Percentiles rank a stretch among this genome's conserved stretches.
Evolutionary conservation across 2,113 vertebrate genomes (phyloP).

Genomic region (Lathamus discolor): DNA sequence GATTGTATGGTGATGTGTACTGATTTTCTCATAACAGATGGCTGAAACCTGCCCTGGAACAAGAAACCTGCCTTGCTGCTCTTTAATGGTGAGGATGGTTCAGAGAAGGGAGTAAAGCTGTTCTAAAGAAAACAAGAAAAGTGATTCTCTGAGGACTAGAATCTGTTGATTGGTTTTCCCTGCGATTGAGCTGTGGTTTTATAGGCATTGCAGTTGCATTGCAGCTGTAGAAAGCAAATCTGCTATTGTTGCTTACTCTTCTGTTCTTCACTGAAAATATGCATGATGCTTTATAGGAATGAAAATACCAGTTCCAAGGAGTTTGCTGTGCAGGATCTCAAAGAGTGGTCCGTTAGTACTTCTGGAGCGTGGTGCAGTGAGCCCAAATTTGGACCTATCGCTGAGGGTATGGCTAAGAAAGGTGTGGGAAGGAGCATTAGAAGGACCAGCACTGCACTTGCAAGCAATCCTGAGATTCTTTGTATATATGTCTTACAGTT

Average conservation of each 20-base stretch:
- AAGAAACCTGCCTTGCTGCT: background rate
- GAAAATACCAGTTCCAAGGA: background rate
- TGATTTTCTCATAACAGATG: slow-evolving; percentile 3
- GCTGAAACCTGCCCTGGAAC: background rate
- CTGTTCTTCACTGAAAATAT: background rate
- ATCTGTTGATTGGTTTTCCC: background rate
- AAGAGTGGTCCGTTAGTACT: background rate
- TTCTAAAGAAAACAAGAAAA: background rate
- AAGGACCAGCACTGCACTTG: background rate
- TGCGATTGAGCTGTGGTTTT: background rate
- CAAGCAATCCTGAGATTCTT: background rate
- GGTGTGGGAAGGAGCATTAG: background rate
- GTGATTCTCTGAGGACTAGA: background rate
- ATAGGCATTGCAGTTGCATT: background rate
- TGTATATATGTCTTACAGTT: background rate
- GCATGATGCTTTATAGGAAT: background rate
- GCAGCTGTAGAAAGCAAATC: slow-evolving; percentile 2
- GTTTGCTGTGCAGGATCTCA: background rate
- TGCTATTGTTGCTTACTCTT: background rate
- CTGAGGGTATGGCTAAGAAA: background rate
- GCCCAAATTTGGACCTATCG: background rate
- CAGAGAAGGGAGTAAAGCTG: background rate
- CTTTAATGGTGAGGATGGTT: background rate
- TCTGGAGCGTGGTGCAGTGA: background rate
- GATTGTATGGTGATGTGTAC: background rate